phyloP scores from a whole-genome alignment of 2,797 vertebrate genomes.

The Echeneis naucrates region DNA sequence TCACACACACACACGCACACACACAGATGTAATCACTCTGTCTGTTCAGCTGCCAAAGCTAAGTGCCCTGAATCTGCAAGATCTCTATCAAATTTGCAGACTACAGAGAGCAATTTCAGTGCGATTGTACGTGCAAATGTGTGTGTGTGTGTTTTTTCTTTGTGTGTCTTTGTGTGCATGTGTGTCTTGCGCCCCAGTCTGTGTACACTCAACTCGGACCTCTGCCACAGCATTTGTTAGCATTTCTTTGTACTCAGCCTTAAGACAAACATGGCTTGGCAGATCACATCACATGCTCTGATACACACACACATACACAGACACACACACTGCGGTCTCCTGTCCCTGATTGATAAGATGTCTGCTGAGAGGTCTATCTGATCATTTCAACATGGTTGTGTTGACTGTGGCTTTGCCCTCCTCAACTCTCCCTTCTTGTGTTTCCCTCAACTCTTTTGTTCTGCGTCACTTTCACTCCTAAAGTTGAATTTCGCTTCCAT shows the following conservation, averaged over 20 bases:
- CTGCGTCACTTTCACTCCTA: slow-evolving; percentile 29
- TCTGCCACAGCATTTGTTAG: slow-evolving; percentile 71
- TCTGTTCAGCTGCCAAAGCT: slow-evolving; percentile 80
- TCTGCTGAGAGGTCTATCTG: slow-evolving; percentile 73
- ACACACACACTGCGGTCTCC: slow-evolving; percentile 37
- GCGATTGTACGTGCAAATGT: slow-evolving; percentile 28
- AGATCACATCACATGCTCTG: slow-evolving; percentile 61
- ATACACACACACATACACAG: slow-evolving; percentile 30
- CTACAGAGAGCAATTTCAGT: slow-evolving; percentile 50
- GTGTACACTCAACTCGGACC: slow-evolving; percentile 53
- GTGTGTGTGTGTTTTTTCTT: background rate
- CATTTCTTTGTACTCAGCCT: slow-evolving; percentile 74
- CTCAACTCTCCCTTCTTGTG: slow-evolving; percentile 33
- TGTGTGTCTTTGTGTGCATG: slow-evolving; percentile 5
- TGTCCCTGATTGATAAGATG: slow-evolving; percentile 74
- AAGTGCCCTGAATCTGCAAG: slow-evolving; percentile 74
- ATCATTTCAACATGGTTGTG: slow-evolving; percentile 72
- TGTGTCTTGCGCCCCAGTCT: slow-evolving; percentile 19
- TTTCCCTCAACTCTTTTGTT: slow-evolving; percentile 32
- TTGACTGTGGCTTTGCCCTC: slow-evolving; percentile 64
- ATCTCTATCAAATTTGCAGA: slow-evolving; percentile 77
- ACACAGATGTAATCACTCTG: slow-evolving; percentile 67
- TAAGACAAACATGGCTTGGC: slow-evolving; percentile 74
- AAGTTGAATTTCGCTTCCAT: background rate
- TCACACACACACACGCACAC: slow-evolving; percentile 20